These are phyloP conservation scores for Corydoras maculifer DNA, from an alignment of 2,113 vertebrate species.

Conservation along the genomic window DNA sequence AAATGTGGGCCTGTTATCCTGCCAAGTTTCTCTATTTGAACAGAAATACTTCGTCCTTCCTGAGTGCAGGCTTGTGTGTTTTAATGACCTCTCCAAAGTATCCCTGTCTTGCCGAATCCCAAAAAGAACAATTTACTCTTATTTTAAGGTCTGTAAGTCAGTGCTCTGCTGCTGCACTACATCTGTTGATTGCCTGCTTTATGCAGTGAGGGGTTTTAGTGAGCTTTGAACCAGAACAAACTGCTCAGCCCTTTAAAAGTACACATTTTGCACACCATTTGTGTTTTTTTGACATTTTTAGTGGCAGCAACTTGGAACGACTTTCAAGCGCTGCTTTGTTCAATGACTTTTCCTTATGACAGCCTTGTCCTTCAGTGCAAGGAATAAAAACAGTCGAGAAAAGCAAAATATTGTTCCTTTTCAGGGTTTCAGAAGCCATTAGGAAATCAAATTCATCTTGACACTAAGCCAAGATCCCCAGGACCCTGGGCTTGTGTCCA, in stretches of 20 bases:
- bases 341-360: not conserved
- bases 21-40: no score
- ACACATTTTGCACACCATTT: not conserved
- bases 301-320: not conserved
- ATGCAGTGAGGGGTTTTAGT: not conserved
- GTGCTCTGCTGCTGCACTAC: not conserved
- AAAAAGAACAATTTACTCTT: not conserved
- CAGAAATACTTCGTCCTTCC: no score
- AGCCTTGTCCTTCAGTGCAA: not conserved
- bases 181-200: not conserved
- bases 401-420: not conserved
- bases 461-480: not conserved
- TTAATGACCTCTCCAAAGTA: not conserved
- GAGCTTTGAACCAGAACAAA: slow-evolving; percentile 1
- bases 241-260: not conserved
- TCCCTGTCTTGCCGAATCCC: not conserved
- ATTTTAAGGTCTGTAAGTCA: not conserved
- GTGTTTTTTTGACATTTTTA: slow-evolving; percentile 1
- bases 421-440: not conserved
- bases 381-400: not conserved
- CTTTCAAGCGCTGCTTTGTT: not conserved
- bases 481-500: not conserved
- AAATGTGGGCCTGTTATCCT: no score
- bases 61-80: no score
- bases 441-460: not conserved